Conservation (phyloP, 2,113 vertebrate species). For the Cyprinodon tularosa region DNA sequence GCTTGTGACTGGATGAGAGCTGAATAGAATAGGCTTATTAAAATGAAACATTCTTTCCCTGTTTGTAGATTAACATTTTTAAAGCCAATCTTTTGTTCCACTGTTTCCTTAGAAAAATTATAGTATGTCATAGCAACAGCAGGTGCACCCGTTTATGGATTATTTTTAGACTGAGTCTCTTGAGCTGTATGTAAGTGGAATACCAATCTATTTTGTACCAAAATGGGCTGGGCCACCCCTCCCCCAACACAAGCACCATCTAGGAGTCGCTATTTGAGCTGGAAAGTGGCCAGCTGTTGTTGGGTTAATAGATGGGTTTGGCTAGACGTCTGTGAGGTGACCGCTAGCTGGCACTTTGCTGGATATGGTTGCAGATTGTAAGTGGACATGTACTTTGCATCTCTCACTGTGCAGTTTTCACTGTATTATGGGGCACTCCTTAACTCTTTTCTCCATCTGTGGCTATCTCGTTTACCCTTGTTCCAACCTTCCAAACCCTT, state of each 20-base stretch:
- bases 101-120: constrained; percentile 8
- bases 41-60: constrained; percentile 23
- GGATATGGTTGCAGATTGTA: constrained; percentile 73
- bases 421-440: constrained; percentile 76
- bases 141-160: constrained; percentile 11
- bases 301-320: constrained; percentile 73
- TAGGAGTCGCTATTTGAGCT: constrained; percentile 53
- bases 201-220: constrained; percentile 40
- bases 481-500: constrained; percentile 57
- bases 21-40: constrained; percentile 29
- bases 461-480: constrained; percentile 51
- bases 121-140: constrained; percentile 15
- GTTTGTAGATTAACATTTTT: constrained; percentile 18
- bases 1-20: constrained; percentile 4
- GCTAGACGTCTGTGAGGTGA: constrained; percentile 80
- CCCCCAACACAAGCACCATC: constrained; percentile 54
- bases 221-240: background rate
- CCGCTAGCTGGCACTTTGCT: constrained; percentile 72
- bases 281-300: constrained; percentile 72
- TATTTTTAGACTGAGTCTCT: constrained; percentile 26
- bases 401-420: constrained; percentile 72
- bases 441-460: constrained; percentile 53
- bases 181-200: constrained; percentile 39
- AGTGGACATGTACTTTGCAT: constrained; percentile 69
- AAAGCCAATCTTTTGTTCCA: background rate